A percentile compares a stretch with the other conserved stretches of the same genome.
These are phyloP conservation scores for Axinella damicornis DNA, from an alignment of 37 sponge, comb jelly and placozoan species.

Conservation along the genomic window DNA sequence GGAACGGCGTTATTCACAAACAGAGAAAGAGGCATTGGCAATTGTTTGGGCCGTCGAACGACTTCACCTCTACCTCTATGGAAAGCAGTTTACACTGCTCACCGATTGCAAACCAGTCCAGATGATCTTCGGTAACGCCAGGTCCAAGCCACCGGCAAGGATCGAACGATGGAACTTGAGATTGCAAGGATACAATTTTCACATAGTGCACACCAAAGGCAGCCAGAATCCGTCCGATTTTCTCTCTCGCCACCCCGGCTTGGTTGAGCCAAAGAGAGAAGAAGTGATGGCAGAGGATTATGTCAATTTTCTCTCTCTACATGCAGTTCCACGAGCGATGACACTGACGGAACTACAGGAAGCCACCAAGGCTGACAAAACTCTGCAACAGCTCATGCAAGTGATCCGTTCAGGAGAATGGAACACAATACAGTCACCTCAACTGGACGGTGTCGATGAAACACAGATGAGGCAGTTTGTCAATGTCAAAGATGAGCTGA, in stretches of 20 bases:
- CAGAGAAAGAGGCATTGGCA: too few relatives aligned
- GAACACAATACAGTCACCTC: not conserved
- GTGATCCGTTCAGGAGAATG: not conserved
- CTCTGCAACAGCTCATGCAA: slow-evolving; percentile 4
- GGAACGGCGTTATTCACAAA: slow-evolving; percentile 41
- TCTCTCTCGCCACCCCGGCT: slow-evolving; percentile 41
- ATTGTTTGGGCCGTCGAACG: too few relatives aligned
- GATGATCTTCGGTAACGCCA: slow-evolving; percentile 32
- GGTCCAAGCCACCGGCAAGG: slow-evolving; percentile 59
- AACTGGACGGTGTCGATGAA: not conserved
- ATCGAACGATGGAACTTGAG: slow-evolving; percentile 58
- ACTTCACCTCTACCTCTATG: slow-evolving; percentile 74
- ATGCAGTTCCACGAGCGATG: slow-evolving; percentile 54
- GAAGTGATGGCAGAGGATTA: slow-evolving; percentile 16
- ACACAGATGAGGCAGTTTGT: slow-evolving; percentile 19
- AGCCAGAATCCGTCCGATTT: slow-evolving; percentile 51
- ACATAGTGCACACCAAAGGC: slow-evolving; percentile 47
- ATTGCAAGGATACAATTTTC: slow-evolving; percentile 54
- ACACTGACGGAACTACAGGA: slow-evolving; percentile 29
- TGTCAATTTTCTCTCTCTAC: slow-evolving; percentile 17
- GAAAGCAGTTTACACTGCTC: slow-evolving; percentile 42
- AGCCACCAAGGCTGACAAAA: slow-evolving; percentile 25
- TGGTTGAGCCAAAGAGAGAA: not conserved
- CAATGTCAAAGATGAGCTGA: slow-evolving; percentile 1
- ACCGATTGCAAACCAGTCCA: slow-evolving; percentile 53